These are phyloP conservation scores for Ispidina lecontei DNA, from an alignment of 2,797 vertebrate genomes.

Conservation along the genomic window DNA sequence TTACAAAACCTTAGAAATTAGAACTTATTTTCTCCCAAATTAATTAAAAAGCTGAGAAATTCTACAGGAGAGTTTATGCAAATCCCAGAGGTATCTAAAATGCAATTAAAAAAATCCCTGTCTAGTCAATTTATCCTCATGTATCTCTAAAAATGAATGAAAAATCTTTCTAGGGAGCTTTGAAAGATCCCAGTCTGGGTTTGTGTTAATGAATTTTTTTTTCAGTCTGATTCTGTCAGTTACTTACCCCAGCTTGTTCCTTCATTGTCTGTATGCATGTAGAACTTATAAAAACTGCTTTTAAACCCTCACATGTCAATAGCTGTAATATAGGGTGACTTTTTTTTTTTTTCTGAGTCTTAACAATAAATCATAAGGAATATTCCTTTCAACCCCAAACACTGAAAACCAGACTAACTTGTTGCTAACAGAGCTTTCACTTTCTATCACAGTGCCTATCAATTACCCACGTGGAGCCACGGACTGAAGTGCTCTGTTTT, in stretches of 20 bases:
- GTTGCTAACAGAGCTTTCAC: not conserved
- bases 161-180: not conserved
- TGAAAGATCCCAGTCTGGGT: not conserved
- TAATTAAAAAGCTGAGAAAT: conserved; percentile 11
- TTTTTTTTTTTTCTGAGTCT: not conserved
- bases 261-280: not conserved
- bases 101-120: not conserved
- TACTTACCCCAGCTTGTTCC: not conserved
- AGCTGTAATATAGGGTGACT: not conserved
- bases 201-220: not conserved
- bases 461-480: not conserved
- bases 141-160: not conserved
- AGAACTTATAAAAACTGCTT: not conserved
- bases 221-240: not conserved
- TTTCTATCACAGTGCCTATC: not conserved
- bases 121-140: not conserved
- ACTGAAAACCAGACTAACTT: not conserved
- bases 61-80: not conserved
- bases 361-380: not conserved
- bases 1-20: not conserved
- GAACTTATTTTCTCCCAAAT: not conserved
- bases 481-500: not conserved
- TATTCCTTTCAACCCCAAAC: not conserved
- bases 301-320: not conserved
- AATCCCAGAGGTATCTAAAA: not conserved